Conservation (phyloP, 2,797 vertebrate genomes). For the Clamator glandarius region DNA sequence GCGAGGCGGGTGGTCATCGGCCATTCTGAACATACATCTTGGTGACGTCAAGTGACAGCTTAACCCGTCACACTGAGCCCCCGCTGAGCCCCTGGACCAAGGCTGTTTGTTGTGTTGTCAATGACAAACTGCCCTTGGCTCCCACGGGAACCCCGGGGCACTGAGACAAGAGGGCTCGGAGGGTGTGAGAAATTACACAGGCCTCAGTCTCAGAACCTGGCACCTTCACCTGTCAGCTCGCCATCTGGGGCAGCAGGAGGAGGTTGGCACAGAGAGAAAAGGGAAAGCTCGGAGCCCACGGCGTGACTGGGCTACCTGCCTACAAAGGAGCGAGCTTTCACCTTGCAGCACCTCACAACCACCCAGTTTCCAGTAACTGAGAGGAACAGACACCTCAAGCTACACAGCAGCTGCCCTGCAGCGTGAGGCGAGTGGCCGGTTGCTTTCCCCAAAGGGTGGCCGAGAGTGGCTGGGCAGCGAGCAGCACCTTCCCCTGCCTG, state of each 20-base stretch:
- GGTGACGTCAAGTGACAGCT: background rate
- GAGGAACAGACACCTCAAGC: background rate
- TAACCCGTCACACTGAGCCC: background rate
- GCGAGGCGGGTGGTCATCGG: background rate
- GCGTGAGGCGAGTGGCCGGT: background rate
- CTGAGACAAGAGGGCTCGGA: background rate
- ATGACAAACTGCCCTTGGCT: background rate
- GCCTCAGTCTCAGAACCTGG: background rate
- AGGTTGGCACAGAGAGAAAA: background rate
- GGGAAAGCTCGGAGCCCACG: background rate
- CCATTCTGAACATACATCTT: background rate
- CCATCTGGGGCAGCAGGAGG: background rate
- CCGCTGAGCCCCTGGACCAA: fast-evolving
- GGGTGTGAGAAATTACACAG: background rate
- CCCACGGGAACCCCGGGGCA: background rate
- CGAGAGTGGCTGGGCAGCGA: fast-evolving
- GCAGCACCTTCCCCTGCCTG: background rate
- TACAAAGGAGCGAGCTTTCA: background rate
- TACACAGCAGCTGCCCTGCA: background rate
- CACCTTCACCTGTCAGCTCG: background rate
- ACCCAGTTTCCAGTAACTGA: background rate
- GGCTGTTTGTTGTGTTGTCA: background rate
- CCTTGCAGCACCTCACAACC: background rate
- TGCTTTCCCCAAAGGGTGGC: background rate
- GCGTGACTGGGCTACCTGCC: background rate